Evolutionary conservation across 2,888 invertebrate genomes (phyloP).

Genomic region (Nasonovia ribisnigri): DNA sequence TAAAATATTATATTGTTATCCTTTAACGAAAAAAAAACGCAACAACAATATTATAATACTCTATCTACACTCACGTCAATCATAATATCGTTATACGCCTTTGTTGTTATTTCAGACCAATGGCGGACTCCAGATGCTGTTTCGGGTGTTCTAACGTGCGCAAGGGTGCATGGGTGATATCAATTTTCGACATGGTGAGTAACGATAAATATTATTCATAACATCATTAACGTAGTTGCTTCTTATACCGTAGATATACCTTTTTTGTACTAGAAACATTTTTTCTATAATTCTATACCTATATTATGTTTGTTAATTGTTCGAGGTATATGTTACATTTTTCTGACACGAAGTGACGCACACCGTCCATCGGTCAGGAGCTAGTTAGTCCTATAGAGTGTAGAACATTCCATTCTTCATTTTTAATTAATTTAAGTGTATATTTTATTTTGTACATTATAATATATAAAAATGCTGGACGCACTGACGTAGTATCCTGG

Average conservation of each 20-base stretch:
- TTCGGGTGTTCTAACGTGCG: slow-evolving; percentile 54
- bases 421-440: neutral
- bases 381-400: neutral
- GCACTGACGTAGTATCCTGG: neutral
- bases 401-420: neutral
- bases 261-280: neutral
- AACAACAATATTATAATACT: neutral
- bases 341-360: neutral
- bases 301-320: too few relatives aligned
- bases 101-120: slow-evolving; percentile 23
- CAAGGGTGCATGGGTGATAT: slow-evolving; percentile 10
- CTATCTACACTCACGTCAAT: neutral
- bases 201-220: neutral
- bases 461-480: neutral
- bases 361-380: neutral
- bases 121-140: slow-evolving; percentile 47
- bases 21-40: neutral
- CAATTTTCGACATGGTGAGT: slow-evolving; percentile 46
- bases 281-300: neutral
- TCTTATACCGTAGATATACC: neutral
- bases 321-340: too few relatives aligned
- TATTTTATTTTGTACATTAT: neutral
- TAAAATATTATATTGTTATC: neutral
- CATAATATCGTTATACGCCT: neutral
- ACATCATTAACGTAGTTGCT: neutral